Evolutionary conservation across 1,140 invertebrate genomes (phyloP).

Genomic region (Hylaeus volcanicus): DNA sequence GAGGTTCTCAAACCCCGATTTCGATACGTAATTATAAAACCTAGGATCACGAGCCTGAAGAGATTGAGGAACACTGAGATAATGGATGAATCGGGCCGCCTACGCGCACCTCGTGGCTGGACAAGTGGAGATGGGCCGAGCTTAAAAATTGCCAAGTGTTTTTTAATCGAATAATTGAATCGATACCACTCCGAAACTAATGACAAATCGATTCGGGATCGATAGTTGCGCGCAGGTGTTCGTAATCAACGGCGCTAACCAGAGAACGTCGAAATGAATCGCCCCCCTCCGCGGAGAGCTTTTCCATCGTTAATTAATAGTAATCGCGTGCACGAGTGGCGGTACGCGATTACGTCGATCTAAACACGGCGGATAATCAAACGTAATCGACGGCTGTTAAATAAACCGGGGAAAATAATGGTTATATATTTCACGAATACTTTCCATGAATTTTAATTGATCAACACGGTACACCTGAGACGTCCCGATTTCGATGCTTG

Average conservation of each 20-base stretch:
- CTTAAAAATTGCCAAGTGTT: slow-evolving; percentile 15
- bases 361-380: background rate
- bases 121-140: background rate
- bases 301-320: background rate
- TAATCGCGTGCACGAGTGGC: background rate
- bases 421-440: too few relatives aligned
- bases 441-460: too few relatives aligned
- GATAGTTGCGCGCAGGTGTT: slow-evolving; percentile 23
- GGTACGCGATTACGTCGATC: background rate
- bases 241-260: slow-evolving; percentile 15
- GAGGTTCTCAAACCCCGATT: too few relatives aligned
- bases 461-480: too few relatives aligned
- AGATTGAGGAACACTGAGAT: too few relatives aligned
- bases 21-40: too few relatives aligned
- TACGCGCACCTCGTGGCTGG: background rate
- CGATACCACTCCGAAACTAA: slow-evolving; percentile 13
- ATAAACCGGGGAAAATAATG: too few relatives aligned
- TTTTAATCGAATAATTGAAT: slow-evolving; percentile 49
- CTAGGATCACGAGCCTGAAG: too few relatives aligned
- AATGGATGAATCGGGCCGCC: background rate
- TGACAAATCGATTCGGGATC: slow-evolving; percentile 34
- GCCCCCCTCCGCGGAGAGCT: background rate
- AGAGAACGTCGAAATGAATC: background rate
- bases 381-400: too few relatives aligned
- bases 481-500: too few relatives aligned